Evolutionary conservation across 2,888 invertebrate species (phyloP).

Genomic region (Stenoptilia bipunctidactyla): DNA sequence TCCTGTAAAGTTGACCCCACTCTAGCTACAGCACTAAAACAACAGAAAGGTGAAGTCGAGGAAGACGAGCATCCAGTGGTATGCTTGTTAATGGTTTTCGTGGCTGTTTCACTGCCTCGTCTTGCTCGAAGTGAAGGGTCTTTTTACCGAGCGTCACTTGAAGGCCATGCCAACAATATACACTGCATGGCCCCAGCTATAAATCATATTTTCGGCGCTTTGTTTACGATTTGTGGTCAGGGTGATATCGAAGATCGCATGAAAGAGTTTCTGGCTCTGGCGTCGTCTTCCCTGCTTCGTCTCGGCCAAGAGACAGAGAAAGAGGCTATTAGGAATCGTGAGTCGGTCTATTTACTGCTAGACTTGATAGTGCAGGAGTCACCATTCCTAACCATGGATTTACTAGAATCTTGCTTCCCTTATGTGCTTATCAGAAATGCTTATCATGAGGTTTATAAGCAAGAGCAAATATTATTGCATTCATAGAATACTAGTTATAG

Average conservation of each 20-base stretch:
- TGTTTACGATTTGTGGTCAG: conserved; percentile 96
- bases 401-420: conserved; percentile 98
- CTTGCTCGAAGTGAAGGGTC: conserved; percentile 92
- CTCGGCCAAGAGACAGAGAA: conserved; percentile 96
- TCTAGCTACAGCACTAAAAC: conserved; percentile 88
- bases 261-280: conserved; percentile 94
- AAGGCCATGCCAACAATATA: conserved; percentile 98
- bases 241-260: conserved; percentile 97
- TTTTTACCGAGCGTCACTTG: conserved; percentile 87
- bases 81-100: conserved; percentile 97
- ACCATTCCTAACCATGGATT: conserved; percentile 98
- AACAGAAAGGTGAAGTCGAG: conserved; percentile 88
- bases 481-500: conserved; percentile 30
- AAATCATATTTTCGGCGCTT: conserved; percentile 94
- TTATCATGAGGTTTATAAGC: conserved; percentile 95
- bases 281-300: conserved; percentile 94
- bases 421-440: conserved; percentile 98
- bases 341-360: conserved; percentile 95
- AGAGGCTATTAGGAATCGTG: conserved; percentile 93
- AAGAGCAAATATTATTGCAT: conserved; percentile 77
- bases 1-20: conserved; percentile 96
- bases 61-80: conserved; percentile 95
- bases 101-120: conserved; percentile 97
- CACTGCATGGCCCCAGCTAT: conserved; percentile 98
- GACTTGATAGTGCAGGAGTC: conserved; percentile 99